Evolutionary conservation across 2,888 invertebrate species (phyloP), one percentile per base, ranked within the genome.

Genomic region (Gordius sp.): DNA sequence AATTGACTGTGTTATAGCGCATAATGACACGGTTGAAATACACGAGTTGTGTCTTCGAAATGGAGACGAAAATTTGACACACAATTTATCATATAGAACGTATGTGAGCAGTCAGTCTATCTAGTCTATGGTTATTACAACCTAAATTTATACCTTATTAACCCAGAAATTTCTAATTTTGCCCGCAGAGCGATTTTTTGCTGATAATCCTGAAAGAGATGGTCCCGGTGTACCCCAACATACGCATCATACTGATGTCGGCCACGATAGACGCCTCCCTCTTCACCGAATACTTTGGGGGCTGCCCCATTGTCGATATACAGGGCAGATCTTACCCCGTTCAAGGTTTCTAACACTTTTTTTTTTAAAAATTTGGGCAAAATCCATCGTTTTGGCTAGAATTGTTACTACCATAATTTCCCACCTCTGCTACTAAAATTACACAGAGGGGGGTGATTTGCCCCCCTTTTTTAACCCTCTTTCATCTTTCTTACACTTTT

Each of bases 251-350:
- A 58, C 77, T 97, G 28, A 93, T 97, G 93, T 91, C 91, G 0
- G 93, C 93, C 8, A 93, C 93, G 0, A 86, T 97, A 41, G 91
- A 97, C 64, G 89, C 86, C 0, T 76, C 80, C 0, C 73, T 91
- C 1, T 97, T 97, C 70, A 79, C 80, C 0, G 75, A 79, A 26
- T 97, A 91, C 71, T 97, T 91, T 71, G 83, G 82, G 58, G 75
- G 79, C 62, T 84, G 84, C 65, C 82, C 84, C 0, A 80, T 91
- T 0, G 77, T 97, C 62, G 85, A 89, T 72, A 78, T 87, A 2
- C 78, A 80, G 1, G 91, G 91, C 0, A 75, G 84, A 18, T 77
- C 84, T 0, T 81, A 74, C 68, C 84, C 87, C 0, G 87, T 91
- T 0, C 75, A 80, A 63, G 71, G 73, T 74, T 59, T 20, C 23